phyloP scores from a whole-genome alignment of 2,797 vertebrate species.

The Sebastolobus alascanus region DNA sequence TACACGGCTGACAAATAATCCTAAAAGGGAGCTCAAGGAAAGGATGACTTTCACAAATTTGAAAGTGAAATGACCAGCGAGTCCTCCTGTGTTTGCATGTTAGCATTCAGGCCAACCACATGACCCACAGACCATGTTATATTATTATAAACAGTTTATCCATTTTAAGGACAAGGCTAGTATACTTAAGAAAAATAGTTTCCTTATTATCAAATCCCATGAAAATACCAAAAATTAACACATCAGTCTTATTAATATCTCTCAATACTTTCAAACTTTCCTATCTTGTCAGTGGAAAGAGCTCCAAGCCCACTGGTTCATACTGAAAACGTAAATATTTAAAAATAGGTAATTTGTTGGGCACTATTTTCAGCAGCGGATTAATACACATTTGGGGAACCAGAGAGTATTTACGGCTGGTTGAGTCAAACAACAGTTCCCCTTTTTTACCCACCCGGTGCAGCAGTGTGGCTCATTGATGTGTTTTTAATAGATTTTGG shows the following conservation, averaged over 20 bases:
- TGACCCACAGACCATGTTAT: background rate
- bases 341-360: background rate
- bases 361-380: background rate
- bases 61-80: slow-evolving; percentile 23
- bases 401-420: background rate
- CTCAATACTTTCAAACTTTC: background rate
- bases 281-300: background rate
- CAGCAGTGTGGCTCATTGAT: background rate
- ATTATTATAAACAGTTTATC: background rate
- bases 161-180: background rate
- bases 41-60: slow-evolving; percentile 19
- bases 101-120: background rate
- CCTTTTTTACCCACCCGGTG: background rate
- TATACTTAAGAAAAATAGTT: background rate
- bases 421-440: background rate
- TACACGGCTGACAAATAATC: background rate
- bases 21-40: background rate
- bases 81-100: slow-evolving; percentile 7
- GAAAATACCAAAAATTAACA: background rate
- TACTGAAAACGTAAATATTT: background rate
- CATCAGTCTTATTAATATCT: background rate
- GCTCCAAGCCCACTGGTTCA: background rate
- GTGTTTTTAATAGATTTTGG: background rate
- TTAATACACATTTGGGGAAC: background rate
- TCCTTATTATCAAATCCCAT: background rate